Conservation (phyloP, 2,113 vertebrate genomes). For the Pygoscelis adeliae region DNA sequence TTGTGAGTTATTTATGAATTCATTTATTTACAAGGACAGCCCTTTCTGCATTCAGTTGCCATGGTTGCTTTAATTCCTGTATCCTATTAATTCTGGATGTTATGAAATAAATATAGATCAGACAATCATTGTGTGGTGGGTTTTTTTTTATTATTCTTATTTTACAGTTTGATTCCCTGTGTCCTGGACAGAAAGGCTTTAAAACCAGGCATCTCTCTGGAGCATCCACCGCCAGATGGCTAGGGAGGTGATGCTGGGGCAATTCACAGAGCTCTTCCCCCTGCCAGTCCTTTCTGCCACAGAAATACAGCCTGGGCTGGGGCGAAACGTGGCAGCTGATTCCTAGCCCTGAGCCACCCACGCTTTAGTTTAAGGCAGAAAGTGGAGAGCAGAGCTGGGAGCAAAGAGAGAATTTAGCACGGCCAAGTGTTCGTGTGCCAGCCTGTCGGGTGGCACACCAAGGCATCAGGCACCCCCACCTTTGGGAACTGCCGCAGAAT, state of each 20-base stretch:
- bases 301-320: background rate
- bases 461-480: background rate
- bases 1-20: slow-evolving; percentile 78
- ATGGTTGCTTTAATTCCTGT: slow-evolving; percentile 71
- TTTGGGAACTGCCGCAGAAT: background rate
- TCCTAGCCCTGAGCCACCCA: background rate
- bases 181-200: background rate
- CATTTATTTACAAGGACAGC: slow-evolving; percentile 74
- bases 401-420: background rate
- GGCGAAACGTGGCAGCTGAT: background rate
- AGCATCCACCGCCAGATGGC: background rate
- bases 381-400: background rate
- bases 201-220: background rate
- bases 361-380: background rate
- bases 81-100: slow-evolving; percentile 74
- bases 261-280: background rate
- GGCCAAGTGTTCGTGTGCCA: background rate
- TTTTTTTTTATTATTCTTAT: slow-evolving; percentile 24
- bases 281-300: background rate
- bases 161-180: background rate
- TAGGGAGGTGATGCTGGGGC: background rate
- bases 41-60: slow-evolving; percentile 70
- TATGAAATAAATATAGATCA: slow-evolving; percentile 74
- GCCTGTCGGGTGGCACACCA: background rate
- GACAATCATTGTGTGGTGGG: background rate